Evolutionary conservation across 1,140 invertebrate genomes (phyloP), one percentile per base, ranked within the genome.

Genomic region (Trigoniulus corallinus): DNA sequence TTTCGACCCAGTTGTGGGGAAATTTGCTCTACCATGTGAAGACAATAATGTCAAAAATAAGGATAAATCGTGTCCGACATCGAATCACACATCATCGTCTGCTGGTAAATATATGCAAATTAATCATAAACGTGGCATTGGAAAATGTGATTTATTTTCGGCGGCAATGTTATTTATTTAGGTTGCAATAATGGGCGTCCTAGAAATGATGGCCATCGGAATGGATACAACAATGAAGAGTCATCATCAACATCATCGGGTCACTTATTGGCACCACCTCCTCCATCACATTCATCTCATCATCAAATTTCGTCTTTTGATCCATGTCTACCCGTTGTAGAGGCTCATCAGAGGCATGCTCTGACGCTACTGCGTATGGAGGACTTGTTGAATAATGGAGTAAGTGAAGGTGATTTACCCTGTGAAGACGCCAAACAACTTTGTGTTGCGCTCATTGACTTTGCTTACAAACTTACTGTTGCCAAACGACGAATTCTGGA

Each of bases 1-100:
- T 63, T 89, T 92, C 65, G 88, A 93, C 70, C 89, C 88, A 1
- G 88, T 92, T 40, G 88, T 93, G 50, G 88, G 88, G 3, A 88
- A 88, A 68, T 88, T 93, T 64, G 85, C 85, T n/a, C 69, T 83
- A 18, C 74, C 75, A 15, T 67, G 66, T 54, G 62, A 64, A 56
- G 59, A 54, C 41, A 3, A 59, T 15, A 54, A 53, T 29, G 40
- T 10, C 42, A 44, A 18, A 20, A 44, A 44, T 44, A 20, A 44
- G 12, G 24, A 44, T 18, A 20, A 44, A 21, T 13, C 37, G 12
- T 39, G 12, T 18, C 12, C 12, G 12, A 18, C 12, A 18, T 39
- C 37, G 12, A 13, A 12, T 13, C 18, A 12, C 12, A 13, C 37
- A 39, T 39, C 37, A 18, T 39, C 37, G 37, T 39, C 37, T 39